Evolutionary conservation across 1,140 invertebrate species (phyloP), one percentile per base, ranked within the genome.

Genomic region (Vanessa atalanta): DNA sequence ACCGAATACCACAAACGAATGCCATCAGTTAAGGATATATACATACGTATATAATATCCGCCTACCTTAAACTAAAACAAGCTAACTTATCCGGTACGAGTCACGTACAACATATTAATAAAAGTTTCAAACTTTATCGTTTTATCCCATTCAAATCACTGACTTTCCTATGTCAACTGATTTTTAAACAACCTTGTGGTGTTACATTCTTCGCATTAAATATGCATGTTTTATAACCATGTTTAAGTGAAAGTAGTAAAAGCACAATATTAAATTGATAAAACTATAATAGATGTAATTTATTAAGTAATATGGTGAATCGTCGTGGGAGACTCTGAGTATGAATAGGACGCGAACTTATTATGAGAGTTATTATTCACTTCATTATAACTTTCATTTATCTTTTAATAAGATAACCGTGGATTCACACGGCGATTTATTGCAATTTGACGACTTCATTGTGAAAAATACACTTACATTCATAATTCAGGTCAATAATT

Each of bases 291-390:
- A 65, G 50, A 66, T 11, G 53, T 78, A 70, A 70, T 73, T 77
- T 70, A 75, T 69, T 76, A 76, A 67, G 47, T 79, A 73, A 79
- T 65, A 70, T 68, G 57, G 47, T 80, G 78, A 69, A 65, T 72
- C 76, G 72, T 83, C 89, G 88, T 89, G 88, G 89, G 88, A 89
- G 87, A 86, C 83, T 78, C 81, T 80, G 82, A 83, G 53, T 57
- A 16, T 81, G 79, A 90, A 88, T 88, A 80, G 82, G 75, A 76
- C 73, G 69, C 80, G 79, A 77, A 80, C 70, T 43, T 73, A 83
- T 84, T 78, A 83, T 78, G 76, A 81, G 79, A 80, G 79, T 72
- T 76, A 81, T 77, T 79, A 80, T 79, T 80, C 75, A 83, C 79
- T 79, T 83, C 75, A 85, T 79, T 70, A 65, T 67, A 63, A 86